A percentile compares a stretch with the other conserved stretches of the same genome.
Conservation (phyloP, 2,797 vertebrate species). For the Acanthurus lineatus region DNA sequence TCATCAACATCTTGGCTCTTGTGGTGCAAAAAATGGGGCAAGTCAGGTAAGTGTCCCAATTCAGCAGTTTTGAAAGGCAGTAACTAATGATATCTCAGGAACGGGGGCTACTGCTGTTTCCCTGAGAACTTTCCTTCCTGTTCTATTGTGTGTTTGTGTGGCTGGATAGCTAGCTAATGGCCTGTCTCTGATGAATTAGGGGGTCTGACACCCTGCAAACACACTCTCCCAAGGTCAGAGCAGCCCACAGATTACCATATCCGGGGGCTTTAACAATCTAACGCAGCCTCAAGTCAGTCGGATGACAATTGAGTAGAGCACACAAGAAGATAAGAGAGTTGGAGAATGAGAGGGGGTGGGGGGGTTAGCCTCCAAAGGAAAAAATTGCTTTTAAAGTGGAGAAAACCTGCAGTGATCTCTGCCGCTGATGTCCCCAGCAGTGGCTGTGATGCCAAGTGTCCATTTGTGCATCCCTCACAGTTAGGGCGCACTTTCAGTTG, state of each 20-base stretch:
- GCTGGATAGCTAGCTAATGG: conserved; percentile 87
- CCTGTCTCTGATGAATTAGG: conserved; percentile 87
- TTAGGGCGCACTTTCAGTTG: conserved; percentile 60
- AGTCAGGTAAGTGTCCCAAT: conserved; percentile 87
- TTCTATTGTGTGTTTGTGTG: conserved; percentile 81
- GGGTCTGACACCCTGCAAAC: conserved; percentile 83
- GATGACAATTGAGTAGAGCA: conserved; percentile 73
- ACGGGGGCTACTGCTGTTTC: conserved; percentile 75
- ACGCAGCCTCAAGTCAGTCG: conserved; percentile 72
- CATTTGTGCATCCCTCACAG: conserved; percentile 72
- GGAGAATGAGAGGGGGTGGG: conserved; percentile 8
- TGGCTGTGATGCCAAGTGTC: conserved; percentile 65
- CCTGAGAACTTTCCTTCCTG: conserved; percentile 77
- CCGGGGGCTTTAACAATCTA: conserved; percentile 78
- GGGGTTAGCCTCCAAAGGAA: conserved; percentile 48
- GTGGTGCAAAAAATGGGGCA: conserved; percentile 84
- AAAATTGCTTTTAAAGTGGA: conserved; percentile 76
- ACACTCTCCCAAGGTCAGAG: conserved; percentile 84
- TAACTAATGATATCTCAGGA: conserved; percentile 84
- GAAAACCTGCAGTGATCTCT: conserved; percentile 71
- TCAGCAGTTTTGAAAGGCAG: conserved; percentile 86
- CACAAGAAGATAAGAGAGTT: conserved; percentile 66
- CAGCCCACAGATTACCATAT: conserved; percentile 83
- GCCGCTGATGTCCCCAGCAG: conserved; percentile 56
- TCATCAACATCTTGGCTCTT: conserved; percentile 84